A percentile compares a stretch with the other conserved stretches of the same genome.
Evolutionary conservation across 2,888 invertebrate genomes (phyloP).

Genomic region (Eristalinus aeneus): DNA sequence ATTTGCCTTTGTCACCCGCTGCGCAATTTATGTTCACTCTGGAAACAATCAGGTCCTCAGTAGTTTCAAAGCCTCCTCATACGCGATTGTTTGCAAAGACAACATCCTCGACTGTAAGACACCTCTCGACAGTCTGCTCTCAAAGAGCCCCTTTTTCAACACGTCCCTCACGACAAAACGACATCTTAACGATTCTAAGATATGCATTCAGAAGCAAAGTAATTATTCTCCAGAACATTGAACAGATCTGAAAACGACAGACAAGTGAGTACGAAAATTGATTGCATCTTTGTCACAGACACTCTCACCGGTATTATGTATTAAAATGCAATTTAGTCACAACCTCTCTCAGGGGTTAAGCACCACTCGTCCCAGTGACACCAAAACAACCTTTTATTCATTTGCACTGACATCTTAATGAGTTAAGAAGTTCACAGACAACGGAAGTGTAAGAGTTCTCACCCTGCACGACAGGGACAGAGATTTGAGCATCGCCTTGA

Average conservation of each 20-base stretch:
- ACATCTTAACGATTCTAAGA: background rate
- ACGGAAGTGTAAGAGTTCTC: slow-evolving; percentile 50
- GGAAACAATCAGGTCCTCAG: no score
- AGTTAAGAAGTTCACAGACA: slow-evolving; percentile 47
- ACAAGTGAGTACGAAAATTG: slow-evolving; percentile 19
- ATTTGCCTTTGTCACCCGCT: no score
- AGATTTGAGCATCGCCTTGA: slow-evolving; percentile 17
- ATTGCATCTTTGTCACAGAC: slow-evolving; percentile 26
- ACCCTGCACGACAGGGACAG: slow-evolving; percentile 23
- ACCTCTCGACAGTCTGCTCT: background rate
- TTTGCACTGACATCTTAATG: slow-evolving; percentile 51
- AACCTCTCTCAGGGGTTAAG: background rate
- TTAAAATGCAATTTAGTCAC: slow-evolving; percentile 2
- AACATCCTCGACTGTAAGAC: background rate
- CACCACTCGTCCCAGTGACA: slow-evolving; percentile 11
- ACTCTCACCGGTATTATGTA: slow-evolving; percentile 16
- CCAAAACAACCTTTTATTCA: slow-evolving; percentile 39
- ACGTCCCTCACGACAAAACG: background rate
- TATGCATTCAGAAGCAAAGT: background rate
- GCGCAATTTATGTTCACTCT: no score
- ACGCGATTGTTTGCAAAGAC: background rate
- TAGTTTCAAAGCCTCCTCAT: background rate
- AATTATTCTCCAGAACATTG: background rate
- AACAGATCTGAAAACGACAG: slow-evolving; percentile 28
- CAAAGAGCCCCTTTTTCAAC: background rate